Evolutionary conservation across 2,113 vertebrate species (phyloP).

Genomic region (Mohoua ochrocephala): DNA sequence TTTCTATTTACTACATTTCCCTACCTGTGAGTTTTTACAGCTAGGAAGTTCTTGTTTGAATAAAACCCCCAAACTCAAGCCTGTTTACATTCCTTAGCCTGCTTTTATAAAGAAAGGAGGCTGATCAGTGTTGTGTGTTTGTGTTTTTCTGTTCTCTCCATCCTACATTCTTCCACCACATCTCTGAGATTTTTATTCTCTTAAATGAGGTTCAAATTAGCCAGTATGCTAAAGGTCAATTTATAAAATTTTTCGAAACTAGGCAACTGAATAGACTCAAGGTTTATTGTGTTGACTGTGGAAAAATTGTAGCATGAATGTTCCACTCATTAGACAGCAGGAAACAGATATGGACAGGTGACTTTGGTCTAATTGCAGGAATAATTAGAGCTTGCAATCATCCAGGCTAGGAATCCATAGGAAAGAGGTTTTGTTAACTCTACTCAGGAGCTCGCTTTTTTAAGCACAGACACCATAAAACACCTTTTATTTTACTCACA

Average conservation of each 20-base stretch:
- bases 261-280: not conserved
- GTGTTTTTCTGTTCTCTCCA: not conserved
- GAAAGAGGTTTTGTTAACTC: not conserved
- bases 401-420: not conserved
- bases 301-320: not conserved
- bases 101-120: not conserved
- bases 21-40: not conserved
- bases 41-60: not conserved
- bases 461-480: not conserved
- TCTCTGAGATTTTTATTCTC: not conserved
- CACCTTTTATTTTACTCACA: not conserved
- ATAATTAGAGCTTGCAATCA: not conserved
- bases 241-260: not conserved
- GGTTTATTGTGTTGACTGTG: not conserved
- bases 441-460: not conserved
- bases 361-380: not conserved
- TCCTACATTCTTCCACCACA: not conserved
- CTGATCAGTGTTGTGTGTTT: not conserved
- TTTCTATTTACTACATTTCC: not conserved
- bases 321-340: not conserved
- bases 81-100: not conserved
- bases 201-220: not conserved
- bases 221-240: not conserved
- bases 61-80: not conserved
- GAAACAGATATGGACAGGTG: not conserved